Base-by-base conservation (phyloP, 2,888 invertebrate genomes). In the Drosophila parthenogenetica region DNA sequence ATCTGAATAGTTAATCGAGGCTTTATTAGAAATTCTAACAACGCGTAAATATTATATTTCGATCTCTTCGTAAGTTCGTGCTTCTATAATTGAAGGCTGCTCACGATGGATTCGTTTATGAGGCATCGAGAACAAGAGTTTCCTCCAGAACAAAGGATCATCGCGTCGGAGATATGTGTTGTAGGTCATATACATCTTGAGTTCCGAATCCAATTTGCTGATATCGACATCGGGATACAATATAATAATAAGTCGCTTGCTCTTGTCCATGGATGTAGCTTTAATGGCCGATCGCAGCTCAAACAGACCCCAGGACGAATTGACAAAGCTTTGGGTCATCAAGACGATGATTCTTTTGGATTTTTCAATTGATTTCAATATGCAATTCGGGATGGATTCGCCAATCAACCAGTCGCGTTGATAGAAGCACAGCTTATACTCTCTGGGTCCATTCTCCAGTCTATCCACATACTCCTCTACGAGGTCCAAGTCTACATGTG, bases 341-440 rank as follows among this genome's bases (percentile, higher is more conserved):
- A 74, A 35, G 3, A 74, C 57, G n/a, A 74, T 60, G 1, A 59
- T 67, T 17, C 74, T 50, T 5, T 45, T 46, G 2, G 74, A 74
- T 5, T 71, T 67, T 14, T 55, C 62, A 1, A 74, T 67, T 0
- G 74, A 50, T 3, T 16, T 43, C n/a, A 46, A 32, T 5, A 73
- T 74, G 19, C 73, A 73, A 5, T 61, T 54, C 13, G 73, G 49
- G 43, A 73, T 73, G 3, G 69, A 65, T 42, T 50, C 60, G 0
- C 73, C 73, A 7, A 54, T 17, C 14, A 73, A 39, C 73, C 73
- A 73, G 22, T 73, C 73, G 0, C 73, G 69, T 35, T 69, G 48
- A 17, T 73, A 73, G 16, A 60, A 73, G 5, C 73, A 64, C 1
- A 73, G 43, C 10, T 13, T 11, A 13, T 64, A 72, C 10, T 17